These are phyloP conservation scores for Pentamera pediparva DNA, from an alignment of 53 echinoderm and acorn worm genomes.

Conservation along the genomic window DNA sequence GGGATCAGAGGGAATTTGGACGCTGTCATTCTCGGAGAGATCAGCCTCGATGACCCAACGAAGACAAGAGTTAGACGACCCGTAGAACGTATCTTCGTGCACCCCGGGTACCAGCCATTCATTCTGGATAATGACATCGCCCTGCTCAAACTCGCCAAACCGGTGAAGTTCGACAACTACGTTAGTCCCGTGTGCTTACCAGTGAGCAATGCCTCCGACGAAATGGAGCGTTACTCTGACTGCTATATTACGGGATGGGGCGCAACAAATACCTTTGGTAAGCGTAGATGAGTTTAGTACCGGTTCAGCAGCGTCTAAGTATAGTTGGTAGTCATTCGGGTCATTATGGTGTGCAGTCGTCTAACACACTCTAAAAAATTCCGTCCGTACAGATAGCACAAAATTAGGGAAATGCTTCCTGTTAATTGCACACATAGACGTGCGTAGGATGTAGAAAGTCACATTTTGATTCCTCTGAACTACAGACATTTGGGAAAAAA, in stretches of 20 bases:
- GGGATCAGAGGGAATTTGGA: conserved; percentile 5
- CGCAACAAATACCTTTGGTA: not conserved
- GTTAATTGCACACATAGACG: too few species aligned
- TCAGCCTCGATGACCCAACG: not conserved
- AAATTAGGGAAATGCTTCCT: too few species aligned
- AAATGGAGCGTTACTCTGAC: not conserved
- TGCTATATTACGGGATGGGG: conserved; percentile 54
- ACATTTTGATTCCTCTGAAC: too few species aligned
- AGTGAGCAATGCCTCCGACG: not conserved
- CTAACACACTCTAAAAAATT: too few species aligned
- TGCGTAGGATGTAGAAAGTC: too few species aligned
- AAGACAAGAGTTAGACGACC: not conserved
- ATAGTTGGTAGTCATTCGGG: too few species aligned
- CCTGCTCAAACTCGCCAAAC: conserved; percentile 38
- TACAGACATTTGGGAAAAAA: too few species aligned
- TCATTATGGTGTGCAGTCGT: too few species aligned
- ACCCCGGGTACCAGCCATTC: conserved; percentile 26
- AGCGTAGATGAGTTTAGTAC: not conserved
- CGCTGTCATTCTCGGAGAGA: conserved; percentile 17
- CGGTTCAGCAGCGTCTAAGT: too few species aligned
- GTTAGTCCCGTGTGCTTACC: conserved; percentile 41
- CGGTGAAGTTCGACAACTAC: conserved; percentile 18
- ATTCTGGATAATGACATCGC: conserved; percentile 31
- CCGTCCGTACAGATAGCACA: too few species aligned
- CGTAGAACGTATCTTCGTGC: conserved; percentile 19